Base-by-base conservation (phyloP, 2,888 invertebrate species). In the Archips xylosteana region DNA sequence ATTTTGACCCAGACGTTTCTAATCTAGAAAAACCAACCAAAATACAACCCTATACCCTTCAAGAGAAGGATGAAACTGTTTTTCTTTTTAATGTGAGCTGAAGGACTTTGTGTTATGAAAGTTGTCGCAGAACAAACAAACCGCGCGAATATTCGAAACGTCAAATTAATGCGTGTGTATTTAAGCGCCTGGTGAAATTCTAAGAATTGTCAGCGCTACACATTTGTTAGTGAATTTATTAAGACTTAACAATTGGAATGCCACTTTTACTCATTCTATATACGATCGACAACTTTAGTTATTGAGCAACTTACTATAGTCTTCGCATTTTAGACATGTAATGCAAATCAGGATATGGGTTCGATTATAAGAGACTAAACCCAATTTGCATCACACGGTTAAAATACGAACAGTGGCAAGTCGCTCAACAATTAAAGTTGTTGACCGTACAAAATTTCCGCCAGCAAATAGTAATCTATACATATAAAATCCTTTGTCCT, bases 51-150 rank as follows among this genome's bases (percentile, higher is more conserved):
- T 47, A 23, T 23, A n/a, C 59, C 0, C 23, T 23, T 15, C 49
- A 6, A 5, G 23, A 65, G 23, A 32, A 32, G 57, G 57, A 9
- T 12, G 12, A 2, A 32, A 23, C 32, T 57, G 2, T 5, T 5
- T 12, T 32, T 10, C 0, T 10, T 6, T 6, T 2, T 45, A 32
- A 57, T 12, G 1, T 57, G 12, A 32, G 3, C 4, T 12, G 2
- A 32, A 57, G 4, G 12, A 32, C 12, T 32, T 57, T 57, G 0
- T 54, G 9, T 15, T 32, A 57, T 12, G 10, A 2, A 57, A 4
- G 39, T 39, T 81, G 78, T 82, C 81, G 86, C 85, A 90, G 89
- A 88, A 90, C 89, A 93, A 92, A 93, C 77, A 80, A 81, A 84
- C 78, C 78, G 75, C 87, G 92, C 92, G 87, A 92, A 92, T 86